Evolutionary conservation across 2,797 vertebrate species (phyloP), one percentile per base, ranked within the genome.

Genomic region (Acomys russatus): DNA sequence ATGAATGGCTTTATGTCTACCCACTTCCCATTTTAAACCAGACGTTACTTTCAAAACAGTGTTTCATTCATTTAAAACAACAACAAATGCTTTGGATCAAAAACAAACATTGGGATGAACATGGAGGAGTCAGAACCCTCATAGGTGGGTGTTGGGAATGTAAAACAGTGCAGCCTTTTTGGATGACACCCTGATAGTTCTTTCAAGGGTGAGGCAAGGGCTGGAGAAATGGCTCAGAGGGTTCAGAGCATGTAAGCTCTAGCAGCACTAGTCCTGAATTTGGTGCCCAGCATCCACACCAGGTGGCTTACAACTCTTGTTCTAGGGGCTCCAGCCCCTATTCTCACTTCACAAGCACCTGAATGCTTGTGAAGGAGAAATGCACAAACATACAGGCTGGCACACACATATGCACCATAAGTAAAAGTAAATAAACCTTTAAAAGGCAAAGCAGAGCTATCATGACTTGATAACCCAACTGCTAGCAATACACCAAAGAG

Each of bases 1-100:
- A 59, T 59, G 33, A 77, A 88, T 28, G 56, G 30, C 20, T 71
- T 86, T 74, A 71, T 2, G 38, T 17, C 10, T 25, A 38, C 61
- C 8, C 44, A 18, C 38, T 33, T 12, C 73, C 70, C 2, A 66
- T 17, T 92, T 63, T 87, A 95, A n/a, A 54, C 11, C 59, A 77
- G 8, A 88, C 23, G 83, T 80, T 66, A 68, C 82, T 80, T 80
- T 83, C 74, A 94, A 73, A 91, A 87, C 22, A 44, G 10, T 63
- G 56, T 77, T 82, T 68, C 12, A 71, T 64, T 56, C 12, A 76
- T 76, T 64, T 7, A 79, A 70, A 91, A 86, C 59, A 30, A 86
- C 59, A 30, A 88, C n/a, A 96, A 88, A 80, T 2, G 8, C 22
- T 88, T 76, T 80, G 30, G 73, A 28, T 64, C 49, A 92, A n/a